Evolutionary conservation across 2,888 invertebrate genomes (phyloP).

Genomic region (Drosophila recens): DNA sequence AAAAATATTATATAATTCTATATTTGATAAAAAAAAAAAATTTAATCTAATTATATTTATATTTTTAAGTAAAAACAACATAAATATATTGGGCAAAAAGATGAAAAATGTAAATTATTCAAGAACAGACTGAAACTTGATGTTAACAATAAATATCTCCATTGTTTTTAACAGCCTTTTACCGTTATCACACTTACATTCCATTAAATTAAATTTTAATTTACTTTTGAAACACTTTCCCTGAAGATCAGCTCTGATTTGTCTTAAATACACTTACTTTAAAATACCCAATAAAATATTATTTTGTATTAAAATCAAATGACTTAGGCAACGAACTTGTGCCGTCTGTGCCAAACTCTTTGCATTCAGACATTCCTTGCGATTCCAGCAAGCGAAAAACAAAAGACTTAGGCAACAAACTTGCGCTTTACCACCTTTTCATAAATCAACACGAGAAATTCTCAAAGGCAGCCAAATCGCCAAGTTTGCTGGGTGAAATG

Average conservation of each 20-base stretch:
- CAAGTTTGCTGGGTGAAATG: slow-evolving; percentile 59
- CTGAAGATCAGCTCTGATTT: neutral
- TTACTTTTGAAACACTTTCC: no score
- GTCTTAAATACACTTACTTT: neutral
- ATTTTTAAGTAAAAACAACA: neutral
- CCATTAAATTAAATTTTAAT: no score
- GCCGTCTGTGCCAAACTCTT: neutral
- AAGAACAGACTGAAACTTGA: no score
- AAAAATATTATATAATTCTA: no score
- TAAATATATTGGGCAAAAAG: no score
- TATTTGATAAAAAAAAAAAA: no score
- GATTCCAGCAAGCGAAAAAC: slow-evolving; percentile 4
- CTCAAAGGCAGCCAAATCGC: slow-evolving; percentile 35
- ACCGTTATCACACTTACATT: no score
- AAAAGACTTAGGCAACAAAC: slow-evolving; percentile 53
- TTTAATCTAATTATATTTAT: neutral
- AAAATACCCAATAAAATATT: neutral
- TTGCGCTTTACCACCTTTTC: slow-evolving; percentile 48
- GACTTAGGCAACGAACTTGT: slow-evolving; percentile 40
- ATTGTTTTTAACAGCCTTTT: no score
- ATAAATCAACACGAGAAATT: slow-evolving; percentile 61
- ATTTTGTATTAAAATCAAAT: slow-evolving; percentile 21
- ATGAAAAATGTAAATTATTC: no score
- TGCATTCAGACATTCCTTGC: neutral
- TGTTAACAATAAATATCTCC: no score